These are phyloP conservation scores for Engraulis encrasicolus DNA, from an alignment of 2,113 vertebrate genomes.

Conservation along the genomic window DNA sequence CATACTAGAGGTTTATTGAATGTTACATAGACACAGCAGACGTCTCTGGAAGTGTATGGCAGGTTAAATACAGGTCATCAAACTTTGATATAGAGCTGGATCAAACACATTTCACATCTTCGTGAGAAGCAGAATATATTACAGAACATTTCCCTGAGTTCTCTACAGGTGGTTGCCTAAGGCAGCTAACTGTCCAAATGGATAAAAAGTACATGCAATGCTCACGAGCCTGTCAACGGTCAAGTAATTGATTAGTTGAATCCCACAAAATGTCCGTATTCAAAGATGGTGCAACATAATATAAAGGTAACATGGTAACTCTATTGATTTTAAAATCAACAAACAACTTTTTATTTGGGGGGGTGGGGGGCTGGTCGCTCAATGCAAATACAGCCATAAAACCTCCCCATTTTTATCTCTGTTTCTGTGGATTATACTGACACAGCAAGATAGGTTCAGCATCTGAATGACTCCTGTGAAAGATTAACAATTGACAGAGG, in stretches of 20 bases:
- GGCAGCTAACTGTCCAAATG: too few species aligned
- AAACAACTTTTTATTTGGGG: background rate
- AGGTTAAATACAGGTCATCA: too few species aligned
- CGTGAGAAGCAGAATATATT: too few species aligned
- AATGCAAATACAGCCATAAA: conserved; percentile 81
- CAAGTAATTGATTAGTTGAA: background rate
- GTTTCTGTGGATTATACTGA: conserved; percentile 78
- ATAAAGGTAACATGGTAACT: background rate
- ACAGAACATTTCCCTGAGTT: too few species aligned
- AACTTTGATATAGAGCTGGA: too few species aligned
- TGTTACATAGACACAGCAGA: too few species aligned
- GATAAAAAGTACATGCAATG: too few species aligned
- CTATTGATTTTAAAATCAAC: background rate
- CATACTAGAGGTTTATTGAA: too few species aligned
- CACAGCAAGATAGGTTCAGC: conserved; percentile 76
- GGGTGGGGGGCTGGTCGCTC: too few species aligned
- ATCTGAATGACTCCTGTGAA: conserved; percentile 80
- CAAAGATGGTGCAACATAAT: background rate
- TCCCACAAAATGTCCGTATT: background rate
- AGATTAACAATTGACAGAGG: conserved; percentile 80
- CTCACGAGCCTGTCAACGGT: background rate
- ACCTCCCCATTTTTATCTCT: conserved; percentile 82
- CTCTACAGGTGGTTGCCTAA: too few species aligned
- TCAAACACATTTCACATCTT: too few species aligned
- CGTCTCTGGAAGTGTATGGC: too few species aligned